Conservation (phyloP, 1,140 invertebrate species). For the Drosophila insularis region DNA sequence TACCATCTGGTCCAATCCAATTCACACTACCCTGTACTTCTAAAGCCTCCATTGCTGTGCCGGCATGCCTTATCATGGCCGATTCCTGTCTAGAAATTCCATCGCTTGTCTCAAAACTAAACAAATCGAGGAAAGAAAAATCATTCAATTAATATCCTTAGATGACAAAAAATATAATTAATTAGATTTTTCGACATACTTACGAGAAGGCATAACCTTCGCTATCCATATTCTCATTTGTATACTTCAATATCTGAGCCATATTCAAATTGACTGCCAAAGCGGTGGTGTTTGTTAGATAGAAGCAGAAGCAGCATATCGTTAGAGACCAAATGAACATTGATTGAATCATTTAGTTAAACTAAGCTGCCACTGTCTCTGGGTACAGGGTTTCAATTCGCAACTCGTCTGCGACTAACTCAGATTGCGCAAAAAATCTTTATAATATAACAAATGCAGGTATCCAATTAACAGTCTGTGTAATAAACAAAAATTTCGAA, state of each 20-base stretch:
- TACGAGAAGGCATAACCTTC: conserved; percentile 82
- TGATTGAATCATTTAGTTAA: conserved; percentile 33
- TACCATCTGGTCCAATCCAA: conserved; percentile 87
- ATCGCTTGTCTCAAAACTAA: conserved; percentile 87
- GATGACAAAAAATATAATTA: background rate
- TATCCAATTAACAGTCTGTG: conserved; percentile 44
- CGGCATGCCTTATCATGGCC: conserved; percentile 84
- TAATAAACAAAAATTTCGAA: conserved; percentile 34
- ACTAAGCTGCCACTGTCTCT: conserved; percentile 33
- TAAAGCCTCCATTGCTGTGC: conserved; percentile 82
- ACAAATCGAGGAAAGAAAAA: background rate
- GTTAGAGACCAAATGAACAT: conserved; percentile 19
- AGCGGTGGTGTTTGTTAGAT: background rate
- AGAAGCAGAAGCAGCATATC: conserved; percentile 16
- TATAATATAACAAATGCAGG: conserved; percentile 42
- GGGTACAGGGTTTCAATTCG: conserved; percentile 21
- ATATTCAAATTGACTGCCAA: conserved; percentile 35
- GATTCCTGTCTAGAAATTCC: conserved; percentile 86
- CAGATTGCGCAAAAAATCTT: conserved; percentile 33
- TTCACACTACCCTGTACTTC: conserved; percentile 86
- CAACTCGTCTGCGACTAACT: conserved; percentile 37
- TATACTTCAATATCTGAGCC: conserved; percentile 83
- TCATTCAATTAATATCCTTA: conserved; percentile 1
- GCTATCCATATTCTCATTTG: conserved; percentile 79
- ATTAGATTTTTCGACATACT: conserved; percentile 60